Percentiles rank a stretch among this genome's conserved stretches.
Conservation (phyloP, 2,888 invertebrate species). For the Sympetrum striolatum region DNA sequence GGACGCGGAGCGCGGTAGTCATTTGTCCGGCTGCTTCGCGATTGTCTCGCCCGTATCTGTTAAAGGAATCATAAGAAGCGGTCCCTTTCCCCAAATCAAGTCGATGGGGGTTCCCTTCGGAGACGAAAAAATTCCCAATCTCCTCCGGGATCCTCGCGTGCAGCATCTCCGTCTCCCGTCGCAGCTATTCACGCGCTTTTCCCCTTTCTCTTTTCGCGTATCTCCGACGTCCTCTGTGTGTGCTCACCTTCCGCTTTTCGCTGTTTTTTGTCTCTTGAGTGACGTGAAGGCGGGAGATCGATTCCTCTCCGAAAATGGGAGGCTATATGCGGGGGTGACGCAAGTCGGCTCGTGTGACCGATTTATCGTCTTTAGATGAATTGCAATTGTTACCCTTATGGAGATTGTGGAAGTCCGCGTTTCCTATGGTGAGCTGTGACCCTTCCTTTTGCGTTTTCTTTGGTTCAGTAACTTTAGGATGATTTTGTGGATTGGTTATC, state of each 20-base stretch:
- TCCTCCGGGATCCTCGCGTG: not conserved
- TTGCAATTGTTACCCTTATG: not conserved
- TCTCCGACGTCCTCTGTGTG: not conserved
- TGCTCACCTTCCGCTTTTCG: not conserved
- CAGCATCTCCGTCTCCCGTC: not conserved
- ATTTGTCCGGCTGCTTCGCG: slow-evolving; percentile 36
- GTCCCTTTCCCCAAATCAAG: slow-evolving; percentile 37
- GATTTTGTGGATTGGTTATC: too few species aligned
- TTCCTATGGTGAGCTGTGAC: too few species aligned
- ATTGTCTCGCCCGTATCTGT: slow-evolving; percentile 30
- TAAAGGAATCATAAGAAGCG: slow-evolving; percentile 29
- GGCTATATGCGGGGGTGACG: not conserved
- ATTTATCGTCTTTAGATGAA: not conserved
- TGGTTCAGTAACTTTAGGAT: too few species aligned
- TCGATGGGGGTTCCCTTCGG: not conserved
- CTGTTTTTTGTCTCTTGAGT: not conserved
- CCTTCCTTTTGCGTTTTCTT: too few species aligned
- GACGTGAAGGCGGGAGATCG: not conserved
- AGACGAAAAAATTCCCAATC: not conserved
- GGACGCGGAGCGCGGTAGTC: slow-evolving; percentile 6
- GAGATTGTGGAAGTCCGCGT: too few species aligned
- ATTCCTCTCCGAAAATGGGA: not conserved
- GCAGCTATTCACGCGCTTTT: not conserved
- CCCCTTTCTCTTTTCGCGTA: not conserved
- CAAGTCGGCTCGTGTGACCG: not conserved